Conservation (phyloP, 2,888 invertebrate species). For the Cabera pusaria region DNA sequence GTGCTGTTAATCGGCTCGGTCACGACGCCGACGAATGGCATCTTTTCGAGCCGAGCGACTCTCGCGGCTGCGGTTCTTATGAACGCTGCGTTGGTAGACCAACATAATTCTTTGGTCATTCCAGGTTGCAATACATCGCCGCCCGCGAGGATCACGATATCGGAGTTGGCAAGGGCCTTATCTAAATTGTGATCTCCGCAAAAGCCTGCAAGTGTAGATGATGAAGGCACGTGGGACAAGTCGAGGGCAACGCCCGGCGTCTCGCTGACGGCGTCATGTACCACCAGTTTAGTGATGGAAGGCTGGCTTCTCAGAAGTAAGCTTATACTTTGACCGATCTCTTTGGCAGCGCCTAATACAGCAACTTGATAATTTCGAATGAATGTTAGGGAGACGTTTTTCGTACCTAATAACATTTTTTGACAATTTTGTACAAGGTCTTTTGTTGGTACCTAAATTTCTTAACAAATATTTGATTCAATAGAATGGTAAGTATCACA, state of each 20-base stretch:
- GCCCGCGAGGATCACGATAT: slow-evolving; percentile 87
- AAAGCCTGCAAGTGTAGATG: slow-evolving; percentile 52
- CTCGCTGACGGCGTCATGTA: slow-evolving; percentile 76
- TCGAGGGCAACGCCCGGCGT: slow-evolving; percentile 69
- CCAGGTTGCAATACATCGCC: slow-evolving; percentile 85
- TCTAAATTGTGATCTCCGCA: slow-evolving; percentile 51
- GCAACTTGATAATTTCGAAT: slow-evolving; percentile 55
- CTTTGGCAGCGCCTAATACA: slow-evolving; percentile 68
- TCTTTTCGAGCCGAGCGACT: slow-evolving; percentile 50
- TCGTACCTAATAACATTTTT: slow-evolving; percentile 32
- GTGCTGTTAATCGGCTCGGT: slow-evolving; percentile 72
- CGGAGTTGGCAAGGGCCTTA: slow-evolving; percentile 74
- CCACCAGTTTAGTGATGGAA: slow-evolving; percentile 79
- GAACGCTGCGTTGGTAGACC: slow-evolving; percentile 72
- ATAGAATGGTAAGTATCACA: too few species aligned
- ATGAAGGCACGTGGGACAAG: slow-evolving; percentile 70
- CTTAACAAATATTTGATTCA: too few species aligned
- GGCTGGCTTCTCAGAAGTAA: slow-evolving; percentile 84
- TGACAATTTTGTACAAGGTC: too few species aligned
- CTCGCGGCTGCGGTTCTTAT: slow-evolving; percentile 53
- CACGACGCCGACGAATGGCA: slow-evolving; percentile 67
- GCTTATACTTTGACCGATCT: slow-evolving; percentile 79
- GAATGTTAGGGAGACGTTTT: slow-evolving; percentile 11
- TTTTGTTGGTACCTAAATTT: too few species aligned
- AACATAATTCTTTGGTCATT: slow-evolving; percentile 83